phyloP scores from a whole-genome alignment of 2,888 invertebrate genomes.

The Anaspis maculata region DNA sequence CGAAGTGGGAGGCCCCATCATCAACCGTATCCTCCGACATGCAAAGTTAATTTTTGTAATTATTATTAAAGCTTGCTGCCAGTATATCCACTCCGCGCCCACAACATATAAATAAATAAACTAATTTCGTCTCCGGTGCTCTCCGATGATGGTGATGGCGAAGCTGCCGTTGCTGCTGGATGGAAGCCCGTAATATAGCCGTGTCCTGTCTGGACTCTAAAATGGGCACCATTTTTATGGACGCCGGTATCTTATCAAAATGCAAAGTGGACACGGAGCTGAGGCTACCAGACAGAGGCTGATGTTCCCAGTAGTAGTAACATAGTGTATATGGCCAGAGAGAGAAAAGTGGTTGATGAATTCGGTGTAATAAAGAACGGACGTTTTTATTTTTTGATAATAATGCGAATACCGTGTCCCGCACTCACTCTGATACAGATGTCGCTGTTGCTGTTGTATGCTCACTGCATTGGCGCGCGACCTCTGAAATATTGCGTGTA shows the following conservation, averaged over 20 bases:
- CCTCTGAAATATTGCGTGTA: conserved; percentile 1
- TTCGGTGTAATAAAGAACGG: conserved; percentile 20
- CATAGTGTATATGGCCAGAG: background rate
- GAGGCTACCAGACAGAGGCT: conserved; percentile 19
- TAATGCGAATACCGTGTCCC: conserved; percentile 11
- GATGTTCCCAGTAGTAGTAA: too few relatives aligned
- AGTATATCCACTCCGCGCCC: too few relatives aligned
- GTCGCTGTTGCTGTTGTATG: conserved; percentile 6
- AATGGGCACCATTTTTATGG: conserved; percentile 30
- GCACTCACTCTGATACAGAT: conserved; percentile 9
- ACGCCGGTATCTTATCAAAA: conserved; percentile 32
- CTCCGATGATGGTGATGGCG: too few relatives aligned
- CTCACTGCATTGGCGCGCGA: too few relatives aligned
- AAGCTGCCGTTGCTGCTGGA: too few relatives aligned
- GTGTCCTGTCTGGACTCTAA: conserved; percentile 10
- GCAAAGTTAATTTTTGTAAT: too few relatives aligned
- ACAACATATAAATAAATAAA: too few relatives aligned
- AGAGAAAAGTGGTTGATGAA: conserved; percentile 23
- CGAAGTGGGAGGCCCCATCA: too few relatives aligned
- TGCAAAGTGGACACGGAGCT: conserved; percentile 36
- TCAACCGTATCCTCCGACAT: too few relatives aligned
- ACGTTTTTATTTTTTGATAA: conserved; percentile 13
- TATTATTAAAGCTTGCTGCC: too few relatives aligned
- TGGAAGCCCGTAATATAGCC: conserved; percentile 6
- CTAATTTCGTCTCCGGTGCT: conserved; percentile 8